phyloP scores from a whole-genome alignment of 2,888 invertebrate genomes.

The Leptura quadrifasciata region DNA sequence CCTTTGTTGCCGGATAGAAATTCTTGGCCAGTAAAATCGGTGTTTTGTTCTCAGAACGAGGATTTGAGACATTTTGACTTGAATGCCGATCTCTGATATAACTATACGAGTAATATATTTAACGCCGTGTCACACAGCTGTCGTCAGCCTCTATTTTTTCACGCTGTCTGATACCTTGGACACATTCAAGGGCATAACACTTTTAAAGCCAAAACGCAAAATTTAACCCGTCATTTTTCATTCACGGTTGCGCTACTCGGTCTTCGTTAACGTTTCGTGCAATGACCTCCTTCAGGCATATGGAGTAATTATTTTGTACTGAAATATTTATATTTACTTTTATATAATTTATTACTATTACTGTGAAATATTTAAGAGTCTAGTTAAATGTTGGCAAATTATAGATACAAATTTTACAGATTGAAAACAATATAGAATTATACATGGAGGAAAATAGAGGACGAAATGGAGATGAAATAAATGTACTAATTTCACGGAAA shows the following conservation, averaged over 20 bases:
- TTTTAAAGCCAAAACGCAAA: slow-evolving; percentile 24
- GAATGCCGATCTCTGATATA: slow-evolving; percentile 70
- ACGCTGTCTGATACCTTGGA: slow-evolving; percentile 58
- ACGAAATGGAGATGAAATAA: too few species aligned
- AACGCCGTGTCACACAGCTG: slow-evolving; percentile 64
- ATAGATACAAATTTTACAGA: too few species aligned
- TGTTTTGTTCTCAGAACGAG: slow-evolving; percentile 65
- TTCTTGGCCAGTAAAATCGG: slow-evolving; percentile 61
- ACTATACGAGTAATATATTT: slow-evolving; percentile 70
- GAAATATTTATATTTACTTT: too few species aligned
- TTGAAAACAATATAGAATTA: too few species aligned
- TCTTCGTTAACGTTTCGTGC: neutral
- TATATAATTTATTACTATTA: too few species aligned
- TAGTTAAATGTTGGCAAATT: too few species aligned
- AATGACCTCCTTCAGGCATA: neutral
- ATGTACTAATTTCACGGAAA: too few species aligned
- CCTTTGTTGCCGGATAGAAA: slow-evolving; percentile 47
- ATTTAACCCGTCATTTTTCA: neutral
- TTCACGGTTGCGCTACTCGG: neutral
- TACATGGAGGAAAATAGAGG: too few species aligned
- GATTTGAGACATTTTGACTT: slow-evolving; percentile 64
- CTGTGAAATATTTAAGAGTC: too few species aligned
- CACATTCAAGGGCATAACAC: slow-evolving; percentile 60
- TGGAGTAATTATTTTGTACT: neutral
- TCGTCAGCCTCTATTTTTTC: slow-evolving; percentile 63